Percentiles rank a stretch among this genome's conserved stretches.
phyloP scores from a whole-genome alignment of 2,113 vertebrate genomes.

The Colius striatus region DNA sequence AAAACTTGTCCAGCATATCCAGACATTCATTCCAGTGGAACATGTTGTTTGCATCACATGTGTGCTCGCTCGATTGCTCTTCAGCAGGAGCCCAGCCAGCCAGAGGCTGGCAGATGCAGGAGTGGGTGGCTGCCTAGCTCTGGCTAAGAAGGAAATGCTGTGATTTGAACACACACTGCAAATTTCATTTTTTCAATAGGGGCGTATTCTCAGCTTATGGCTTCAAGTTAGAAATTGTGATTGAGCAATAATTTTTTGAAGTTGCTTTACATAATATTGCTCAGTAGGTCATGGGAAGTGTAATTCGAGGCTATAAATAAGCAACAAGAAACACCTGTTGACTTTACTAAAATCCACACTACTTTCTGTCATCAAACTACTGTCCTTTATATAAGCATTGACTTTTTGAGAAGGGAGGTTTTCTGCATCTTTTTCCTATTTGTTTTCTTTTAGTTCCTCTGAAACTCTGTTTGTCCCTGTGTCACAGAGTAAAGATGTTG shows the following conservation, averaged over 20 bases:
- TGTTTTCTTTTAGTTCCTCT: background rate
- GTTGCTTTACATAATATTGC: background rate
- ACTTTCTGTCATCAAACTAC: background rate
- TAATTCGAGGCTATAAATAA: constrained; percentile 20
- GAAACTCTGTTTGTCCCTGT: background rate
- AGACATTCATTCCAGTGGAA: background rate
- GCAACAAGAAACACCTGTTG: background rate
- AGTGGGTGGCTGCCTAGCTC: background rate
- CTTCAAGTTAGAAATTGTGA: background rate
- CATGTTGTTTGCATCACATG: background rate
- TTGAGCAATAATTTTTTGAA: constrained; percentile 33
- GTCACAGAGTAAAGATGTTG: background rate
- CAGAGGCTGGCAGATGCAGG: background rate
- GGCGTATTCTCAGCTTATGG: background rate
- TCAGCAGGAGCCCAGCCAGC: background rate
- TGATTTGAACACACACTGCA: background rate
- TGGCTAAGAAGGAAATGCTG: background rate
- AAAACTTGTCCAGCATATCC: background rate
- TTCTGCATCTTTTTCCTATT: background rate
- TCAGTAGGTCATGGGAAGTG: background rate
- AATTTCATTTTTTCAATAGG: background rate
- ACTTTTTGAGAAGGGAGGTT: background rate
- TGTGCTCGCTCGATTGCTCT: background rate
- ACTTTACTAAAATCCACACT: background rate
- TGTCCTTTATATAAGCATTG: background rate